Percentiles rank a stretch among this genome's conserved stretches.
These are phyloP conservation scores for Chelonoidis abingdonii DNA, from an alignment of 2,113 vertebrate genomes.

Conservation along the genomic window DNA sequence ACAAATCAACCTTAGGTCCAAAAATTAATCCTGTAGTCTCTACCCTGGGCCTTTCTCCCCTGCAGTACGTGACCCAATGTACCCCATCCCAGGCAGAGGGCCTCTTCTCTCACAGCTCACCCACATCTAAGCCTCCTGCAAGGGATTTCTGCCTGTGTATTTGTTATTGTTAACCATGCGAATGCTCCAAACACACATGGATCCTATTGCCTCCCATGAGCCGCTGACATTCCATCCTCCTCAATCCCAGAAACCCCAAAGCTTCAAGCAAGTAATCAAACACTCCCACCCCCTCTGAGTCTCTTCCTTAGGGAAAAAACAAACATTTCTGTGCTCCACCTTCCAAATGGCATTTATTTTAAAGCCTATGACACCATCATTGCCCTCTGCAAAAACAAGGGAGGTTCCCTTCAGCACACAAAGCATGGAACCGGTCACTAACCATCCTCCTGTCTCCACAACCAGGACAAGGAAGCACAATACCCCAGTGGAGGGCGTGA, in stretches of 20 bases:
- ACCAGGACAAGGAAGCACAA: not conserved
- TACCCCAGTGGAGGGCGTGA: not conserved
- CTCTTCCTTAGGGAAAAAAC: not conserved
- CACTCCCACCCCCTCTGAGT: not conserved
- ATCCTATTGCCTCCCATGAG: not conserved
- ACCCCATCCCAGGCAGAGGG: not conserved
- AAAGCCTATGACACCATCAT: accelerated
- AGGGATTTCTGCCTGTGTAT: not conserved
- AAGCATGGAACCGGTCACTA: not conserved
- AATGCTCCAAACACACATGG: slow-evolving; percentile 1
- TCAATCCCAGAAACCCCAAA: not conserved
- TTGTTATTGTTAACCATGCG: not conserved
- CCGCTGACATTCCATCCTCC: not conserved
- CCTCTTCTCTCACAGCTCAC: not conserved
- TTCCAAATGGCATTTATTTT: accelerated
- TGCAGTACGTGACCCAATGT: not conserved
- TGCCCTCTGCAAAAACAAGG: not conserved
- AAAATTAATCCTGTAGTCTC: not conserved
- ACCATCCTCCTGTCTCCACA: not conserved
- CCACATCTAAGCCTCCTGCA: not conserved
- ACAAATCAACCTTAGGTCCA: not conserved
- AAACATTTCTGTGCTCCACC: not conserved
- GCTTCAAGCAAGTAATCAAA: slow-evolving; percentile 15
- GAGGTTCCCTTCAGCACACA: accelerated
- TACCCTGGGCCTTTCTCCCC: not conserved